phyloP scores from a whole-genome alignment of 1,140 invertebrate genomes.

The Drosophila bocqueti region DNA sequence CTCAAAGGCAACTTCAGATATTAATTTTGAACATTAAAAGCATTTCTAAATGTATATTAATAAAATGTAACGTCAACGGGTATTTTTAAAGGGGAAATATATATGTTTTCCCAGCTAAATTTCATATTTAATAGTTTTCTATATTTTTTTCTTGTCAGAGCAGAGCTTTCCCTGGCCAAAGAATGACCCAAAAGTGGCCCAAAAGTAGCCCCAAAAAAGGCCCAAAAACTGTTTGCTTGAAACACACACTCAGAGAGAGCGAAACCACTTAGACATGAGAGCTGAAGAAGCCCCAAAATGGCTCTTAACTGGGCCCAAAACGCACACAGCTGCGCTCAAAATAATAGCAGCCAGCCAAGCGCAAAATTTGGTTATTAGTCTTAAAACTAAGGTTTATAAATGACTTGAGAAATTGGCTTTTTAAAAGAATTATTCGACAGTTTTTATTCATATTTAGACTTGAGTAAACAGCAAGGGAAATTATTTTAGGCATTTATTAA shows the following conservation, averaged over 20 bases:
- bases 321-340: neutral
- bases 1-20: neutral
- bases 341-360: neutral
- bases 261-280: slow-evolving; percentile 12
- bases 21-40: neutral
- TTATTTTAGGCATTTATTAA: too few species aligned
- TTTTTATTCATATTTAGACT: neutral
- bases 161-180: slow-evolving; percentile 17
- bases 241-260: neutral
- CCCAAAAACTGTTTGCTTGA: slow-evolving; percentile 20
- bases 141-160: neutral
- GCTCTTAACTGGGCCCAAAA: slow-evolving; percentile 2
- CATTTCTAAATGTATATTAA: too few species aligned
- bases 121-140: neutral
- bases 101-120: too few species aligned
- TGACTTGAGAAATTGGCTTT: neutral
- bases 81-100: too few species aligned
- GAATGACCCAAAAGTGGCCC: neutral
- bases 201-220: neutral
- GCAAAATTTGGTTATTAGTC: neutral
- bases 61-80: too few species aligned
- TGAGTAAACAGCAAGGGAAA: neutral
- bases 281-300: slow-evolving; percentile 4
- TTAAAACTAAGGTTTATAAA: too few species aligned
- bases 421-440: neutral